Evolutionary conservation across 2,888 invertebrate genomes (phyloP), one percentile per base, ranked within the genome.

Genomic region (Pristionchus mayeri): DNA sequence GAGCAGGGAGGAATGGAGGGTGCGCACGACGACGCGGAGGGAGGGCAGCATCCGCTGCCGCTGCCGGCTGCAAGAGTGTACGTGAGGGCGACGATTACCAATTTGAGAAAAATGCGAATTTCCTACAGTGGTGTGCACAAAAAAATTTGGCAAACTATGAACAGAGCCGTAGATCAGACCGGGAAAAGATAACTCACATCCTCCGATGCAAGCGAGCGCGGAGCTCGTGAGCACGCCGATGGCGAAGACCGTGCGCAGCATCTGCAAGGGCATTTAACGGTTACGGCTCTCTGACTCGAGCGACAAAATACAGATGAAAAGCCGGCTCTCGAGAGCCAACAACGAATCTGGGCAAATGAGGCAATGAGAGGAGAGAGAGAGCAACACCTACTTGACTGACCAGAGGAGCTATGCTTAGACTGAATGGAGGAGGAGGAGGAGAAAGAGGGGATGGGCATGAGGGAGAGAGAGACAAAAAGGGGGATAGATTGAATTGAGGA

Each of bases 1-100:
- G 82, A 82, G 82, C 82, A 82, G 63, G 63, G 82, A 60, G 82
- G 82, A 3, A 37, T 37, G 44, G 82, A 24, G 82, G 82, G 82
- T 0, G 63, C 82, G 82, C 82, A 82, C 63, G 82, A 60, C 30
- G 63, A 2, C 48, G 48, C 44, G 9, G 82, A 63, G 11, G 82
- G 63, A 21, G 82, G 82, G 34, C 63, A 63, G 82, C 82, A 82
- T 24, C 82, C 48, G 27, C 80, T 40, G 57, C 80, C 57, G 80
- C 82, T 44, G 40, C 48, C 63, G 24, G 80, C 37, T 30, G 30
- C 30, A 27, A 78, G n/a, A 34, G 71, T 40, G 71, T 24, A 24
- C 40, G 0, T 44, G n/a, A 37, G 13, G 24, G 37, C 71, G 71
- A 71, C 71, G 71, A 3, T 44, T 71, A 44, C 40, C 18, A 40